Conservation (phyloP, 2,888 invertebrate species). For the Drosophila lutescens region DNA sequence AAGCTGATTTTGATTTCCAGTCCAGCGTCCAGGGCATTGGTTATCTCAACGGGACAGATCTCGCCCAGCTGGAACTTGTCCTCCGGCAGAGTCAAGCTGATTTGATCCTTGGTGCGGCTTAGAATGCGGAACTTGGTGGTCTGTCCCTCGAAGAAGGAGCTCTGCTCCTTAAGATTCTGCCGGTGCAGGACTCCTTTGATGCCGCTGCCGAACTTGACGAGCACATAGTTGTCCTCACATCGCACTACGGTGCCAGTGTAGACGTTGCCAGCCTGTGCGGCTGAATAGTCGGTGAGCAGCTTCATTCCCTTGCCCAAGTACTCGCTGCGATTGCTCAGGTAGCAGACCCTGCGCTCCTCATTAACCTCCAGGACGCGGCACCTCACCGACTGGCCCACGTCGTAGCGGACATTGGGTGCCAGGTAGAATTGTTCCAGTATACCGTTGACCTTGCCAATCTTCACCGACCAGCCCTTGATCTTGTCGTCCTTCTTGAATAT, state of each 20-base stretch:
- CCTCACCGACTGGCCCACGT: constrained; percentile 86
- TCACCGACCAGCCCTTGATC: constrained; percentile 85
- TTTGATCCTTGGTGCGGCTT: constrained; percentile 69
- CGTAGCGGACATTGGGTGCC: constrained; percentile 85
- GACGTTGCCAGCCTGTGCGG: constrained; percentile 85
- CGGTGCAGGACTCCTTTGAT: constrained; percentile 83
- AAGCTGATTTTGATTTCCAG: constrained; percentile 81
- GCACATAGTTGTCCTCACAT: constrained; percentile 65
- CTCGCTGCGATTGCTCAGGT: constrained; percentile 88
- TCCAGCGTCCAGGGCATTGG: constrained; percentile 79
- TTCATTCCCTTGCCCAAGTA: constrained; percentile 86
- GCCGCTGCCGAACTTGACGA: constrained; percentile 83
- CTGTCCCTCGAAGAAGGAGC: constrained; percentile 78
- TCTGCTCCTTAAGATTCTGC: constrained; percentile 59
- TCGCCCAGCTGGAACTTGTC: constrained; percentile 81
- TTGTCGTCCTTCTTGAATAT: constrained; percentile 85
- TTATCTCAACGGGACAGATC: constrained; percentile 76
- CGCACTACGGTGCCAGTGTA: constrained; percentile 82
- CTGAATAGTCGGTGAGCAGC: constrained; percentile 85
- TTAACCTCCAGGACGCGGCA: constrained; percentile 87
- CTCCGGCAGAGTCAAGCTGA: constrained; percentile 76
- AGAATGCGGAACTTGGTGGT: constrained; percentile 80
- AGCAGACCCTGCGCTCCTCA: constrained; percentile 84
- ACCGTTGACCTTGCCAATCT: constrained; percentile 86
- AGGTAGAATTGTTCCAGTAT: constrained; percentile 87